Conservation (phyloP, 2,888 invertebrate genomes). For the Sinodicranocentrus sp. region DNA sequence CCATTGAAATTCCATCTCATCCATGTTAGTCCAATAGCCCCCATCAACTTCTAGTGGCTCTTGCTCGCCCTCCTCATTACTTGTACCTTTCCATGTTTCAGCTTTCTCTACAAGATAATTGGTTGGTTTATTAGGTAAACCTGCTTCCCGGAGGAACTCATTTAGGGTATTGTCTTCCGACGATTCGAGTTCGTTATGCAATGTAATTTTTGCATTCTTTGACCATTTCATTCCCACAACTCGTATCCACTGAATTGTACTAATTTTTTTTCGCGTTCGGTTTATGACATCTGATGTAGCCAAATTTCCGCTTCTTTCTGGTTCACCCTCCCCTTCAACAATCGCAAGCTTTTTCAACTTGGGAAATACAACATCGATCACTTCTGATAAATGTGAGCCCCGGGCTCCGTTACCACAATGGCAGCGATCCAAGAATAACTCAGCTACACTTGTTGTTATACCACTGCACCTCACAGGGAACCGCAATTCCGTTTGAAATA, state of each 20-base stretch:
- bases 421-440: constrained; percentile 49
- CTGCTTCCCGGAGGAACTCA: constrained; percentile 19
- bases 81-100: constrained; percentile 24
- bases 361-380: constrained; percentile 30
- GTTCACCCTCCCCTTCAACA: not conserved
- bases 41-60: constrained; percentile 20
- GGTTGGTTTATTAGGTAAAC: not conserved
- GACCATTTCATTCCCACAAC: constrained; percentile 40
- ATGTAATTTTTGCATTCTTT: not conserved
- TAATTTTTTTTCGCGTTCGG: not conserved
- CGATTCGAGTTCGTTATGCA: not conserved
- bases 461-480: constrained; percentile 6
- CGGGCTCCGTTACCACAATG: not conserved
- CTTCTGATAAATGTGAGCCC: not conserved
- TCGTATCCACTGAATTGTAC: constrained; percentile 15
- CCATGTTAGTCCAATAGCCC: constrained; percentile 36
- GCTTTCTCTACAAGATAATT: constrained; percentile 38
- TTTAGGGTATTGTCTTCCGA: constrained; percentile 14
- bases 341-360: constrained; percentile 6
- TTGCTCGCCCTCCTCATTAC: constrained; percentile 15
- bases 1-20: constrained; percentile 38
- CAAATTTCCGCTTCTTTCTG: not conserved
- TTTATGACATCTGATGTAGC: constrained; percentile 32
- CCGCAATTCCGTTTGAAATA: constrained; percentile 30
- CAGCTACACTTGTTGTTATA: not conserved